phyloP scores from a whole-genome alignment of 1,140 invertebrate species.

The Metopolophium dirhodum region DNA sequence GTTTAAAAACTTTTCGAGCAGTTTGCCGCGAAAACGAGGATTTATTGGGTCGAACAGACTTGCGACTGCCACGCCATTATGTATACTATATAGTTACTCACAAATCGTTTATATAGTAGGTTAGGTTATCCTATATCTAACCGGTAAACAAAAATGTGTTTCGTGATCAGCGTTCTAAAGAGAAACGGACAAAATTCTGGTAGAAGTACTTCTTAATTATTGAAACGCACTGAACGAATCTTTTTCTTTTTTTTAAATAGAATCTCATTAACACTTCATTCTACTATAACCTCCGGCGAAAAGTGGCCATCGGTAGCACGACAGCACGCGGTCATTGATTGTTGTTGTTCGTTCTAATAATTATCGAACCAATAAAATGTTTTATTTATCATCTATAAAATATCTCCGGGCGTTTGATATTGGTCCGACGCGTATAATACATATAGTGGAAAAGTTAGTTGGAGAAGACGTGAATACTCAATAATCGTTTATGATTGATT shows the following conservation, averaged over 20 bases:
- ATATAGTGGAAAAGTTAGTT: neutral
- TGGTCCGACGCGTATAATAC: neutral
- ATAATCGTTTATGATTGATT: conserved; percentile 28
- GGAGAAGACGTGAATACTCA: neutral
- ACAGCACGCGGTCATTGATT: neutral
- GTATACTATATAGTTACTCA: neutral
- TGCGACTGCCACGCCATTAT: neutral
- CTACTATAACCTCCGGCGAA: neutral
- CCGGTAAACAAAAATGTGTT: neutral
- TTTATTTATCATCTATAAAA: conserved; percentile 29
- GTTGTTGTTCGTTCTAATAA: conserved; percentile 21
- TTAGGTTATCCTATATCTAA: neutral
- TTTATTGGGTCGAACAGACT: neutral
- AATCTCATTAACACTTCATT: conserved; percentile 30
- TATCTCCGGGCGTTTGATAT: conserved; percentile 27
- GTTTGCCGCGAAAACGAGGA: neutral
- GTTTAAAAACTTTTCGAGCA: neutral
- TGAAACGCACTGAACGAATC: neutral
- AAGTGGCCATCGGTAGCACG: conserved; percentile 1
- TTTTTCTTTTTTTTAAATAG: neutral
- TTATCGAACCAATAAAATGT: conserved; percentile 18
- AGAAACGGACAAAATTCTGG: conserved; percentile 18
- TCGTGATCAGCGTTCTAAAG: neutral
- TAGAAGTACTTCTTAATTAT: conserved; percentile 14
- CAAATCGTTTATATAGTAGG: neutral